Evolutionary conservation across 1,140 invertebrate genomes (phyloP).

Genomic region (Drosophila erecta): DNA sequence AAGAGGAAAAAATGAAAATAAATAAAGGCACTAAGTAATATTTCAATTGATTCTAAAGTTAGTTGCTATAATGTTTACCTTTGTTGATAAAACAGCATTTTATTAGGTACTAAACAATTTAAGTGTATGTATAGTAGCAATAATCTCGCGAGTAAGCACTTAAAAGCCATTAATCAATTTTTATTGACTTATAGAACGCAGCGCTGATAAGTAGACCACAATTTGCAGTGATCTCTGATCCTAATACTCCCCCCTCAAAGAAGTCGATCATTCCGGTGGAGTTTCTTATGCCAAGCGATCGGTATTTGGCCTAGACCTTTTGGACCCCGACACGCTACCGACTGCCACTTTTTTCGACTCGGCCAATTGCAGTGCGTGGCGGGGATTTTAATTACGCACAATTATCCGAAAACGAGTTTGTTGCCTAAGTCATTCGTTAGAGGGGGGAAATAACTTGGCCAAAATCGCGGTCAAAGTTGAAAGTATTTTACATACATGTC

Average conservation of each 20-base stretch:
- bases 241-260: neutral
- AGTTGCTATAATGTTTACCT: too few relatives aligned
- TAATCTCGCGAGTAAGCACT: too few relatives aligned
- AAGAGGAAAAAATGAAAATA: too few relatives aligned
- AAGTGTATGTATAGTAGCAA: too few relatives aligned
- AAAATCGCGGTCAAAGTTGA: constrained; percentile 72
- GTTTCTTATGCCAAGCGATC: neutral
- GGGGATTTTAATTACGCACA: constrained; percentile 45
- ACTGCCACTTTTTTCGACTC: constrained; percentile 11
- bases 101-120: too few relatives aligned
- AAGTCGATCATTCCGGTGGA: neutral
- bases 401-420: constrained; percentile 61
- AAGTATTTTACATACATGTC: constrained; percentile 50
- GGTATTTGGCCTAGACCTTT: constrained; percentile 33
- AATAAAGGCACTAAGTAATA: too few relatives aligned
- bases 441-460: constrained; percentile 5
- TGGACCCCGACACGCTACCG: constrained; percentile 2
- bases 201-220: neutral
- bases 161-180: too few relatives aligned
- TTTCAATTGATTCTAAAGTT: too few relatives aligned
- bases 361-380: constrained; percentile 45
- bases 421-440: constrained; percentile 78
- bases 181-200: neutral
- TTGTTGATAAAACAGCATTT: too few relatives aligned
- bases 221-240: constrained; percentile 1